Evolutionary conservation across 2,113 vertebrate genomes (phyloP).

Genomic region (Amphiprion ocellaris): DNA sequence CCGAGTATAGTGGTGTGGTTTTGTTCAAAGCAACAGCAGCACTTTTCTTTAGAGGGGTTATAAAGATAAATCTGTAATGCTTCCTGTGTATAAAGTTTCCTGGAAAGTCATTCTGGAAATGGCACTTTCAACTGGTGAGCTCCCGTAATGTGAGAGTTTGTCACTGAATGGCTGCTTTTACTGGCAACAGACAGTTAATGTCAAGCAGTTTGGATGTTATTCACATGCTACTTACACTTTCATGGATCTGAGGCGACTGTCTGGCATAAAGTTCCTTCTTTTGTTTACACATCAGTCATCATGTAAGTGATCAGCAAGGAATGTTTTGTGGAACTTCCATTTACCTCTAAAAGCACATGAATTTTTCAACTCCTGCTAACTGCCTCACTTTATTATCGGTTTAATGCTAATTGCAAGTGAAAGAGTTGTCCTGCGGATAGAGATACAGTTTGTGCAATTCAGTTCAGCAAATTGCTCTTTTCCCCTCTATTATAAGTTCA

Average conservation of each 20-base stretch:
- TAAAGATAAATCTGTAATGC: no score
- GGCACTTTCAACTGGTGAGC: neutral
- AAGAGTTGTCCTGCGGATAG: neutral
- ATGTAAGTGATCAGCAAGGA: neutral
- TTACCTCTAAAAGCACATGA: neutral
- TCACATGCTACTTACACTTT: neutral
- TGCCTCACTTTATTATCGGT: neutral
- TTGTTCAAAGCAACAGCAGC: no score
- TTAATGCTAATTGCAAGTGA: constrained; percentile 7
- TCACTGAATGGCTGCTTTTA: neutral
- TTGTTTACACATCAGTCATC: neutral
- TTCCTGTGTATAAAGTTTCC: no score
- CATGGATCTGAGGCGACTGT: neutral
- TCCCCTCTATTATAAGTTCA: neutral
- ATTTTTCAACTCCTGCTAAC: constrained; percentile 6
- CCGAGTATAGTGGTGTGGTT: no score
- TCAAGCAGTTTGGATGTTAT: no score
- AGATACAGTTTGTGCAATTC: neutral
- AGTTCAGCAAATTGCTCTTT: neutral
- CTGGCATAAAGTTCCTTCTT: neutral
- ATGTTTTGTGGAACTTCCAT: neutral
- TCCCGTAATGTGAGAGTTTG: neutral
- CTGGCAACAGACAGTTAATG: neutral
- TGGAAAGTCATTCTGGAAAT: no score
- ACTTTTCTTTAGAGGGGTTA: no score